Conservation (phyloP, 2,113 vertebrate species). For the Lagenorhynchus albirostris region DNA sequence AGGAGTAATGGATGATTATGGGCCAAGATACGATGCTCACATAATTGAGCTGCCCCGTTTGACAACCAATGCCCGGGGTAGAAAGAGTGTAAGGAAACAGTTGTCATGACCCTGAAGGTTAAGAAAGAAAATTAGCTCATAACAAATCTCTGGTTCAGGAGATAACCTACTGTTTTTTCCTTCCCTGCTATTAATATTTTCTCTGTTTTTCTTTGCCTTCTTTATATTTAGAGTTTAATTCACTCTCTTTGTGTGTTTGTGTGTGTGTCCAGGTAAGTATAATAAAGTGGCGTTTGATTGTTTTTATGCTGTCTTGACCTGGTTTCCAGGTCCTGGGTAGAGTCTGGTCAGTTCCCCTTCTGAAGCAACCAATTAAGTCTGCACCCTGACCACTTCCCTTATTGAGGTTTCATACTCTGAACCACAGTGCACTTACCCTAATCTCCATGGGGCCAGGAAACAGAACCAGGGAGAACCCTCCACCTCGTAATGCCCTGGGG, state of each 20-base stretch:
- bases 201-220: background rate
- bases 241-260: background rate
- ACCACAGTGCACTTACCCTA: background rate
- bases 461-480: background rate
- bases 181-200: background rate
- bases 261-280: background rate
- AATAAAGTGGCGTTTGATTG: background rate
- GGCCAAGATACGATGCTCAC: background rate
- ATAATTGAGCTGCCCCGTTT: background rate
- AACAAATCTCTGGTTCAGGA: background rate
- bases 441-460: background rate
- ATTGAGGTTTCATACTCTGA: background rate
- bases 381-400: background rate
- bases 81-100: background rate
- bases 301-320: background rate
- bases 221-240: background rate
- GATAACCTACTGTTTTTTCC: background rate
- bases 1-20: background rate
- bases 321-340: background rate
- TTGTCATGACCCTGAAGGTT: background rate
- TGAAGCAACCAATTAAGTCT: background rate
- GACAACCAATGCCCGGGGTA: background rate
- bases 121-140: background rate
- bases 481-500: fast-evolving
- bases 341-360: background rate